These are phyloP conservation scores for Cyanoderma ruficeps DNA, from an alignment of 2,113 vertebrate genomes.

Conservation along the genomic window DNA sequence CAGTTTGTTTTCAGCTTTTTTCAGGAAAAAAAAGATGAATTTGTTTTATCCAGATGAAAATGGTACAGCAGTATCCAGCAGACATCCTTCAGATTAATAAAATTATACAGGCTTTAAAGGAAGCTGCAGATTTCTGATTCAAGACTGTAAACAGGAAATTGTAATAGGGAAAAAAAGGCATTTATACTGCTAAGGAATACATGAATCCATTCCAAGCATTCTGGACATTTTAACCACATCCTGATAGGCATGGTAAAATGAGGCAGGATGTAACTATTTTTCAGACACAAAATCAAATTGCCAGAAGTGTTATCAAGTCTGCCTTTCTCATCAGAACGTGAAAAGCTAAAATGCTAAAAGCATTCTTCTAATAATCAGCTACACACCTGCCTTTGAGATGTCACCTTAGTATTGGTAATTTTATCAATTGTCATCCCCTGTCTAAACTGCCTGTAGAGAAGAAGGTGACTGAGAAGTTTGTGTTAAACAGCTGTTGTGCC, in stretches of 20 bases:
- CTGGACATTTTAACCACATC: background rate
- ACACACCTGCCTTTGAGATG: background rate
- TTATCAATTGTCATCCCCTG: background rate
- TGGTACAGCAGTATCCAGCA: background rate
- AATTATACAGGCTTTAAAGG: background rate
- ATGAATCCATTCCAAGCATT: background rate
- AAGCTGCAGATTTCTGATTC: background rate
- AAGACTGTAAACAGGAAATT: background rate
- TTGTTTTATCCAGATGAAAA: background rate
- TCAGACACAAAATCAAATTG: background rate
- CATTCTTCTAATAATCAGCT: background rate
- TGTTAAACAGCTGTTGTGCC: slow-evolving; percentile 53
- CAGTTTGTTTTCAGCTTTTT: background rate
- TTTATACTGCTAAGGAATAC: background rate
- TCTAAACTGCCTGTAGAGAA: background rate
- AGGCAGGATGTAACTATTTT: background rate
- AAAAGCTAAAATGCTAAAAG: background rate
- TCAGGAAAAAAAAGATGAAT: background rate
- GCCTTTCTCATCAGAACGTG: background rate
- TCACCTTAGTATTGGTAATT: background rate
- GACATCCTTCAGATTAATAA: background rate
- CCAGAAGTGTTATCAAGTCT: background rate
- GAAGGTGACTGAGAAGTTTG: slow-evolving; percentile 57
- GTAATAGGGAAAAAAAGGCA: background rate
- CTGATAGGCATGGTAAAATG: background rate